Percentiles rank a stretch among this genome's conserved stretches.
phyloP scores from a whole-genome alignment of 2,797 vertebrate species.

The Luscinia luscinia region DNA sequence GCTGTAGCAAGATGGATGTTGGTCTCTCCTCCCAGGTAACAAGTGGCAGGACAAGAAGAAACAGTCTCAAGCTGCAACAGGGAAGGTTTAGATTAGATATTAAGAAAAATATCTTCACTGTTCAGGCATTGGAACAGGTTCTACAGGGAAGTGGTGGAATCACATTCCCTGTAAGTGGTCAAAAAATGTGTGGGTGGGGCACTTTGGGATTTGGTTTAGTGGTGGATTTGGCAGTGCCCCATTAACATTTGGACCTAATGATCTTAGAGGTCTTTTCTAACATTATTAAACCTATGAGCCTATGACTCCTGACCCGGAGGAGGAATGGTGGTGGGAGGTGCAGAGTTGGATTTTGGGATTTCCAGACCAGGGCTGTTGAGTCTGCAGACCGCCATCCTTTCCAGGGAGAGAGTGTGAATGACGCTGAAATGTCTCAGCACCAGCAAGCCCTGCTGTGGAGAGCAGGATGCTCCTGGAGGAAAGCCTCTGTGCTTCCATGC shows the following conservation, averaged over 20 bases:
- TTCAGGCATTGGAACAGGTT: background rate
- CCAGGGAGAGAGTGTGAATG: background rate
- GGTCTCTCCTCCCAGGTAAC: background rate
- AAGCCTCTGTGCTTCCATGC: fast-evolving
- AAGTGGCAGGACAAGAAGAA: background rate
- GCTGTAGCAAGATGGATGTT: background rate
- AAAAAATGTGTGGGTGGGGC: background rate
- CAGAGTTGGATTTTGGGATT: background rate
- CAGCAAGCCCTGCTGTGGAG: background rate
- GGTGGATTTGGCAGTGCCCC: background rate
- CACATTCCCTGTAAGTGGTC: background rate
- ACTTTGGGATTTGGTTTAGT: background rate
- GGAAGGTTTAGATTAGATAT: background rate
- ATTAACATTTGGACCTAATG: background rate
- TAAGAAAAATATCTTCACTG: background rate
- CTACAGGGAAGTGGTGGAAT: background rate
- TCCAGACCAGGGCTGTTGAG: background rate
- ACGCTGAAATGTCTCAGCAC: background rate
- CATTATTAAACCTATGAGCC: background rate
- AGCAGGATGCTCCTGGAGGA: background rate
- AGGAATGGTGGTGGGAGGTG: background rate
- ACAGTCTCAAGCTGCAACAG: background rate
- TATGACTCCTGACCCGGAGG: background rate
- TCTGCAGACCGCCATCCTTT: background rate
- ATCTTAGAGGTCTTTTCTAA: background rate